phyloP scores from a whole-genome alignment of 2,888 invertebrate genomes.

The Steinernema hermaphroditum region DNA sequence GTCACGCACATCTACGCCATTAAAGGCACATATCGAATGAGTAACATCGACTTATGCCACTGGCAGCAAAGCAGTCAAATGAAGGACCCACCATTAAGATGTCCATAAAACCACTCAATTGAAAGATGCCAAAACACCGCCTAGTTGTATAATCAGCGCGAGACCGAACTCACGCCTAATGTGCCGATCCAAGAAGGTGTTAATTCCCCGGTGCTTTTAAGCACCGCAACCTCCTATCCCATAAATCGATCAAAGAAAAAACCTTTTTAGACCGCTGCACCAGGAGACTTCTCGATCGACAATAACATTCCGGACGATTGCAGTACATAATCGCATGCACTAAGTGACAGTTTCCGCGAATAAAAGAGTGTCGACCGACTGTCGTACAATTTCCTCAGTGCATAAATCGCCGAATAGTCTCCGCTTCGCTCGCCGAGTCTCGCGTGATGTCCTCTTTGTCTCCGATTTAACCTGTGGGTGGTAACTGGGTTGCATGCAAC shows the following conservation, averaged over 20 bases:
- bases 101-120: too few species aligned
- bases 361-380: not conserved
- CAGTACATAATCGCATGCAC: not conserved
- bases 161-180: too few species aligned
- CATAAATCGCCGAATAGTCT: not conserved
- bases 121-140: too few species aligned
- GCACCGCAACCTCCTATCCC: too few species aligned
- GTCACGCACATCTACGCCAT: too few species aligned
- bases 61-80: too few species aligned
- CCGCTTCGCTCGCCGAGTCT: not conserved
- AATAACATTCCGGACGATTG: constrained; percentile 26
- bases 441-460: not conserved
- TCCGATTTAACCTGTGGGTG: not conserved
- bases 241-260: constrained; percentile 2
- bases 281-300: constrained; percentile 16
- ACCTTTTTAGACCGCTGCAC: not conserved
- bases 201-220: too few species aligned
- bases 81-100: too few species aligned
- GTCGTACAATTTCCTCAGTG: constrained; percentile 9
- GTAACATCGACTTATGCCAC: too few species aligned
- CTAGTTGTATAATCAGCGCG: too few species aligned
- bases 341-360: not conserved
- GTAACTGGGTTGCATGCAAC: constrained; percentile 25
- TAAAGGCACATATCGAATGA: too few species aligned
- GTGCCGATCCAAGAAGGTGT: too few species aligned